Conservation (phyloP, 2,888 invertebrate genomes). For the Smittia aterrima region DNA sequence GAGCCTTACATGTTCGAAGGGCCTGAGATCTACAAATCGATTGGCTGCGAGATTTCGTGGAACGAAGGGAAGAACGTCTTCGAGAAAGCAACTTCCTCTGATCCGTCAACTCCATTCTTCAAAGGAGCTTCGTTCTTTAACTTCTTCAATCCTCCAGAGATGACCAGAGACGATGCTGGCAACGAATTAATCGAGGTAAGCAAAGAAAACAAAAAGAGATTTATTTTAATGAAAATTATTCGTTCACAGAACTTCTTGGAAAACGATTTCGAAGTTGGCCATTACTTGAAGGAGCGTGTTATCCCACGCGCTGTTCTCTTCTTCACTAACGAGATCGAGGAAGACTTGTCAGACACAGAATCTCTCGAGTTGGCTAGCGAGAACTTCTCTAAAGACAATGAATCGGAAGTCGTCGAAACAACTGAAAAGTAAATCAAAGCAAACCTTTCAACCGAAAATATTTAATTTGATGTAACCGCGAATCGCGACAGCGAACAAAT, state of each 20-base stretch:
- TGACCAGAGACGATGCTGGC: slow-evolving; percentile 43
- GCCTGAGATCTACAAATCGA: slow-evolving; percentile 79
- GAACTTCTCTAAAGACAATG: background rate
- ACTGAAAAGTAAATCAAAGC: no score
- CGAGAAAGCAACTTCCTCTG: slow-evolving; percentile 62
- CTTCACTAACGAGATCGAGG: slow-evolving; percentile 84
- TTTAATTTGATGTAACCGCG: no score
- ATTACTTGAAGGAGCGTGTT: slow-evolving; percentile 93
- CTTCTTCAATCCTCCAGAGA: slow-evolving; percentile 76
- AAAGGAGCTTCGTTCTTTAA: slow-evolving; percentile 86
- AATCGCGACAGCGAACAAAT: no score
- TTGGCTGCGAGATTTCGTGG: slow-evolving; percentile 78
- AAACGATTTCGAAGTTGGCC: slow-evolving; percentile 96
- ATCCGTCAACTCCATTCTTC: slow-evolving; percentile 47
- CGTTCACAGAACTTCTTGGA: slow-evolving; percentile 47
- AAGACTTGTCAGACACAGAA: slow-evolving; percentile 53
- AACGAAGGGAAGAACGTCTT: slow-evolving; percentile 79
- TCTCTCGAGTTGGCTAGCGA: background rate
- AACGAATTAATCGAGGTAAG: slow-evolving; percentile 48
- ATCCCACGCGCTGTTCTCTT: slow-evolving; percentile 93
- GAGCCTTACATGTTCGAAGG: slow-evolving; percentile 85
- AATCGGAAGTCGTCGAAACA: background rate
- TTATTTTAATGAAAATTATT: background rate
- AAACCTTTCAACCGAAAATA: background rate
- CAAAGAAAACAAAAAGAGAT: background rate